Percentiles rank a stretch among this genome's conserved stretches.
phyloP scores from a whole-genome alignment of 2,888 invertebrate species.

The Xanthia icteritia region DNA sequence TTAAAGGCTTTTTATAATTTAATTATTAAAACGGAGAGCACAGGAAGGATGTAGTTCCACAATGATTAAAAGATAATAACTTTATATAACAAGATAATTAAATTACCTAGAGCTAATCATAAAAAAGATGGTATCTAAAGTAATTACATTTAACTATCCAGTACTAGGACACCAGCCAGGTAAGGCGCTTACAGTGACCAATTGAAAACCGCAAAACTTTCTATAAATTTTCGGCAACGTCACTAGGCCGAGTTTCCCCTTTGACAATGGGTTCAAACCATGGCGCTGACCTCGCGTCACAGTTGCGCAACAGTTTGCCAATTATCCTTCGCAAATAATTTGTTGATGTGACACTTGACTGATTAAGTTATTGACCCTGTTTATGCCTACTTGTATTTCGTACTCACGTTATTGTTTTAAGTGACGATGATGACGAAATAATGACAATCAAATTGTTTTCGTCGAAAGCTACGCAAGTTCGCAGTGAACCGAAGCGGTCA shows the following conservation, averaged over 20 bases:
- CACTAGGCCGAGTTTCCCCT: conserved; percentile 64
- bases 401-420: conserved; percentile 59
- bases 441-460: conserved; percentile 49
- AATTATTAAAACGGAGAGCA: conserved; percentile 7
- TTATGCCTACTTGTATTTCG: conserved; percentile 40
- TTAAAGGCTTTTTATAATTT: not conserved
- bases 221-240: conserved; percentile 38
- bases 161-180: conserved; percentile 36
- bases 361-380: conserved; percentile 63
- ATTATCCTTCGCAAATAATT: conserved; percentile 69
- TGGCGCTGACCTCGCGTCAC: conserved; percentile 57
- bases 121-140: conserved; percentile 15
- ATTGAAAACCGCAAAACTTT: conserved; percentile 40
- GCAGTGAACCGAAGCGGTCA: conserved; percentile 42
- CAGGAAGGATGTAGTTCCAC: conserved; percentile 17
- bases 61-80: conserved; percentile 15
- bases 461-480: conserved; percentile 50
- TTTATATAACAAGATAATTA: conserved; percentile 1
- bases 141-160: conserved; percentile 8
- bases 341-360: conserved; percentile 50
- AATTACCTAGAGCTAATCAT: not conserved
- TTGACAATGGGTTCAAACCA: conserved; percentile 56
- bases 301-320: conserved; percentile 65
- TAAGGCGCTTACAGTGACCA: not conserved
- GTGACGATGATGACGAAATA: conserved; percentile 52